These are phyloP conservation scores for Athene cunicularia DNA, from an alignment of 2,113 vertebrate species.

Conservation along the genomic window DNA sequence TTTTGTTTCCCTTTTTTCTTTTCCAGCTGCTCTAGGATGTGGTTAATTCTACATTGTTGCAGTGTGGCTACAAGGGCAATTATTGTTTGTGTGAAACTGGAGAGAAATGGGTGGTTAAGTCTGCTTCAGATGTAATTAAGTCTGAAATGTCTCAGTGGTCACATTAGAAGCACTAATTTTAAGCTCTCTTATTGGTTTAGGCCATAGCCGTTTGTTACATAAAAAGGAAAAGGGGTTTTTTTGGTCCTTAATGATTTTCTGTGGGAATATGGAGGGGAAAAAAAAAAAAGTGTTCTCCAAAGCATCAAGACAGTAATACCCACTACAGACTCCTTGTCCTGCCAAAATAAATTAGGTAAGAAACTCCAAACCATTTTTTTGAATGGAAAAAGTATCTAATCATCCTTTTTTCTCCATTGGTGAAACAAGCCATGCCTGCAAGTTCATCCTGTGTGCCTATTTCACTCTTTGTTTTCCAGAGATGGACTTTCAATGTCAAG, in stretches of 20 bases:
- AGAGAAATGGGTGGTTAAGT: slow-evolving; percentile 47
- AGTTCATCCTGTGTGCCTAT: not conserved
- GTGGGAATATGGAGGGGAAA: not conserved
- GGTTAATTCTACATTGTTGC: slow-evolving; percentile 39
- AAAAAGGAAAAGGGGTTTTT: not conserved
- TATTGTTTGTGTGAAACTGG: slow-evolving; percentile 38
- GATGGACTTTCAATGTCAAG: not conserved
- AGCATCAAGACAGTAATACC: not conserved
- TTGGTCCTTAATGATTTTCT: slow-evolving; percentile 15
- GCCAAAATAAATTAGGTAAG: slow-evolving; percentile 16
- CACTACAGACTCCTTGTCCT: not conserved
- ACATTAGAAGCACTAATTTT: slow-evolving; percentile 48
- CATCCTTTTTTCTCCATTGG: not conserved
- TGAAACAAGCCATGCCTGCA: not conserved
- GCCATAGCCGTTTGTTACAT: slow-evolving; percentile 1
- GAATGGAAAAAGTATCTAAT: not conserved
- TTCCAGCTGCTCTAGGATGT: slow-evolving; percentile 45
- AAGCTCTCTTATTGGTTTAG: slow-evolving; percentile 2
- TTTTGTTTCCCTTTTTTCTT: not conserved
- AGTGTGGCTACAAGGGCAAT: not conserved
- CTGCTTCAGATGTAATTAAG: slow-evolving; percentile 57
- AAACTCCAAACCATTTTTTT: not conserved
- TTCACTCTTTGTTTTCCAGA: not conserved
- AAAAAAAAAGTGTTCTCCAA: not conserved
- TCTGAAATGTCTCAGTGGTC: slow-evolving; percentile 54